phyloP scores from a whole-genome alignment of 2,797 vertebrate species.

The Labroides dimidiatus region DNA sequence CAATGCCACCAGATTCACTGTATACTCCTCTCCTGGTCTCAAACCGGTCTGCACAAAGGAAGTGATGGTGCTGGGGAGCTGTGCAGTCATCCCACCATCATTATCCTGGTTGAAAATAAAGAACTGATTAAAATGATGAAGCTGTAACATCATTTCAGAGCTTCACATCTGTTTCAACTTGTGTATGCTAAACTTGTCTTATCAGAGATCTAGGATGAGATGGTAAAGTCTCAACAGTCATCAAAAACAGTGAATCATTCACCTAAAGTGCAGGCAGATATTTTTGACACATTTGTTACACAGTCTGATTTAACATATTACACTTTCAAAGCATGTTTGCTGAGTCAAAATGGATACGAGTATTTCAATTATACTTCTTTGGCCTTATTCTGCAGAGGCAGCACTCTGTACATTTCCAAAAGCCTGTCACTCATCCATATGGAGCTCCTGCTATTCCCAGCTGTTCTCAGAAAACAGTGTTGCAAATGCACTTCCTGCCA shows the following conservation, averaged over 20 bases:
- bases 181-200: background rate
- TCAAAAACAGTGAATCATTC: conserved; percentile 19
- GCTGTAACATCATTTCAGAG: background rate
- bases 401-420: conserved; percentile 60
- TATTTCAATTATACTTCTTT: conserved; percentile 40
- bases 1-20: conserved; percentile 92
- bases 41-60: conserved; percentile 95
- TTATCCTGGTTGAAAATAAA: conserved; percentile 86
- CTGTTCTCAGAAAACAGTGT: conserved; percentile 59
- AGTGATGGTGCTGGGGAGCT: conserved; percentile 95
- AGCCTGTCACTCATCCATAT: conserved; percentile 68
- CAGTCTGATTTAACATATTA: conserved; percentile 34
- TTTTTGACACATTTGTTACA: conserved; percentile 19
- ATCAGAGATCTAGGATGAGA: conserved; percentile 8
- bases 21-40: conserved; percentile 96
- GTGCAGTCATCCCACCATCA: conserved; percentile 95
- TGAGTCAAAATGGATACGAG: conserved; percentile 22
- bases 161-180: conserved; percentile 4
- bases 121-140: conserved; percentile 8
- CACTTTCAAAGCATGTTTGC: conserved; percentile 36
- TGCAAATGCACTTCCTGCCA: conserved; percentile 61
- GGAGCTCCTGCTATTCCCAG: conserved; percentile 66
- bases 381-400: conserved; percentile 55
- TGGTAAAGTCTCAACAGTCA: background rate
- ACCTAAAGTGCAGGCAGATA: conserved; percentile 1